A percentile compares a stretch with the other conserved stretches of the same genome.
Conservation (phyloP, 2,888 invertebrate species). For the Rhagonycha fulva region DNA sequence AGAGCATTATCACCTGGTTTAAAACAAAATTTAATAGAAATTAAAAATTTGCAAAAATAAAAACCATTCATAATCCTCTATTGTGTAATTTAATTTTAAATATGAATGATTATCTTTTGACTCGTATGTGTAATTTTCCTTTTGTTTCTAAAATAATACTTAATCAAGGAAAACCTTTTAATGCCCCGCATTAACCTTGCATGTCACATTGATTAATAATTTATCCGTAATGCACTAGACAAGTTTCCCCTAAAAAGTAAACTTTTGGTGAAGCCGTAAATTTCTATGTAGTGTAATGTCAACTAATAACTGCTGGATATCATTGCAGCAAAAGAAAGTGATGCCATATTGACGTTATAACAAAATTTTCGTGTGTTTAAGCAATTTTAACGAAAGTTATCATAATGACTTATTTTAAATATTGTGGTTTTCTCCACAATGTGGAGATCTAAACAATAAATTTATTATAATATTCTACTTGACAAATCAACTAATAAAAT, state of each 20-base stretch:
- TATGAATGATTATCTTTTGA: neutral
- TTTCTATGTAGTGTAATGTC: neutral
- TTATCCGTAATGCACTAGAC: neutral
- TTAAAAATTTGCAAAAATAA: neutral
- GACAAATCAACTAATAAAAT: too few relatives aligned
- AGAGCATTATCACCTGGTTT: neutral
- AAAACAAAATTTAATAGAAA: neutral
- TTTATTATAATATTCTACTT: too few relatives aligned
- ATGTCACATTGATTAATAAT: neutral
- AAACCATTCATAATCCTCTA: neutral
- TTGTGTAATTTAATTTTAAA: neutral
- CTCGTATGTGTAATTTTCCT: neutral
- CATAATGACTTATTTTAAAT: too few relatives aligned
- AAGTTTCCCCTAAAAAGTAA: neutral
- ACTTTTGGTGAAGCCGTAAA: neutral
- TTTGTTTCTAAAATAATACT: neutral
- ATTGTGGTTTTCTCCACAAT: too few relatives aligned
- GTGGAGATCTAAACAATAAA: too few relatives aligned
- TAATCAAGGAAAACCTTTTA: neutral
- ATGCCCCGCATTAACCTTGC: neutral
- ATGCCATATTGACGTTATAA: neutral
- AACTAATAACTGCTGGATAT: neutral
- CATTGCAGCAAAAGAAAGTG: neutral
- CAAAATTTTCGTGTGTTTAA: neutral
- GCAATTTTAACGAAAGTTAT: neutral